These are phyloP conservation scores for Decapterus maruadsi DNA, from an alignment of 2,797 vertebrate species.

Conservation along the genomic window DNA sequence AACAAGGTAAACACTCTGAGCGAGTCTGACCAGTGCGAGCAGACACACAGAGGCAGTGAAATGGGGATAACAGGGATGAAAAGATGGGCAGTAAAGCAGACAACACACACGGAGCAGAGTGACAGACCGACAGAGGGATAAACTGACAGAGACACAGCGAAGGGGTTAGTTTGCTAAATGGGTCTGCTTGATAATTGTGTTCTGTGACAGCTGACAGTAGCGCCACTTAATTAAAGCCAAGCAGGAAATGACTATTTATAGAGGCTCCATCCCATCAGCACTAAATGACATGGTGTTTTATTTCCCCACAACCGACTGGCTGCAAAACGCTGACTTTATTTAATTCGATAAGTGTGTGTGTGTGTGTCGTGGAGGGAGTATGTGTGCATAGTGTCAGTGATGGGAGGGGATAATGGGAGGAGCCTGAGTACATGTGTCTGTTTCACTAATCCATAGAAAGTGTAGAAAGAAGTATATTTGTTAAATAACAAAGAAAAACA, in stretches of 20 bases:
- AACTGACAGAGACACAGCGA: constrained; percentile 65
- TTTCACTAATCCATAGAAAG: constrained; percentile 32
- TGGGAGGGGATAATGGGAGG: constrained; percentile 10
- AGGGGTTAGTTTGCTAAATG: constrained; percentile 80
- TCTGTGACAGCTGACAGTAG: constrained; percentile 85
- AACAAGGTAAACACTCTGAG: constrained; percentile 54
- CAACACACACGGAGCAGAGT: constrained; percentile 50
- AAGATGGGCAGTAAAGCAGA: constrained; percentile 61
- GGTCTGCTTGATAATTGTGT: constrained; percentile 84
- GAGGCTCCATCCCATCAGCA: constrained; percentile 80
- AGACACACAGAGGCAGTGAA: constrained; percentile 41
- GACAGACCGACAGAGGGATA: constrained; percentile 69
- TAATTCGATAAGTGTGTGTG: constrained; percentile 79
- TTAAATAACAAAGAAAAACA: constrained; percentile 50
- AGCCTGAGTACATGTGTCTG: constrained; percentile 20
- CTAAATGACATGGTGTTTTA: constrained; percentile 83
- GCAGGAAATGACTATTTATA: constrained; percentile 85
- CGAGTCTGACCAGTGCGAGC: constrained; percentile 31
- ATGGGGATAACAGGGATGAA: constrained; percentile 57
- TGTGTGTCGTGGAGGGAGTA: neutral
- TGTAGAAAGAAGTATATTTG: constrained; percentile 26
- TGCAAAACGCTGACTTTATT: constrained; percentile 80
- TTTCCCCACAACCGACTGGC: constrained; percentile 72
- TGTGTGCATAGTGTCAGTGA: neutral
- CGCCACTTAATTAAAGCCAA: constrained; percentile 86